Evolutionary conservation across 2,888 invertebrate species (phyloP).

Genomic region (Autographa pulchrina): DNA sequence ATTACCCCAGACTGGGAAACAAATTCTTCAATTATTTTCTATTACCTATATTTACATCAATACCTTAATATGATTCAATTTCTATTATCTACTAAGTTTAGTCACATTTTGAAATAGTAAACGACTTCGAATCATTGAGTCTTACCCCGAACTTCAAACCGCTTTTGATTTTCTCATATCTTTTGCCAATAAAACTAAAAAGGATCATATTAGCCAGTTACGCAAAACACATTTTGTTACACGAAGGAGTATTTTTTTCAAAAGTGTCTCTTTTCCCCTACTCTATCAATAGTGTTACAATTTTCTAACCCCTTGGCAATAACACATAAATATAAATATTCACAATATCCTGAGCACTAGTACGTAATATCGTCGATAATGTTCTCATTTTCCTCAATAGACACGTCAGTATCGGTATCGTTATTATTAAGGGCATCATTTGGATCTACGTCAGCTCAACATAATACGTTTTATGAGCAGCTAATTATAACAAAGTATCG

Average conservation of each 20-base stretch:
- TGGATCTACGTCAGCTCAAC: conserved; percentile 4
- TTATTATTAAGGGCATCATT: conserved; percentile 3
- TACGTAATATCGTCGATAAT: conserved; percentile 6
- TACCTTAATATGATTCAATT: no score
- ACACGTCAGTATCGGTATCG: conserved; percentile 2
- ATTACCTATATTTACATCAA: no score
- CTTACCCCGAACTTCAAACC: no score
- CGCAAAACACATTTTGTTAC: no score
- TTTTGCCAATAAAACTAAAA: no score
- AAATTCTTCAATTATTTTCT: not conserved
- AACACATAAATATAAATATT: conserved; percentile 10
- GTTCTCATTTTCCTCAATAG: conserved; percentile 27
- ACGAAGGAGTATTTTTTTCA: no score
- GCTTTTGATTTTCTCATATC: no score
- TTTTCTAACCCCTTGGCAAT: not conserved
- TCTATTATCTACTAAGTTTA: no score
- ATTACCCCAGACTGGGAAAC: conserved; percentile 50
- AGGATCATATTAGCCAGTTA: no score
- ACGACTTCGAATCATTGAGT: no score
- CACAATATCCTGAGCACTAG: conserved; percentile 26
- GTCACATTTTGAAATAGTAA: no score
- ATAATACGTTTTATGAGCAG: not conserved
- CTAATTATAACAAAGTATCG: not conserved
- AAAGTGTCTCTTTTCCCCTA: not conserved
- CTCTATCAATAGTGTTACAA: not conserved